phyloP scores from a whole-genome alignment of 2,113 vertebrate species.

The Tetrax tetrax region DNA sequence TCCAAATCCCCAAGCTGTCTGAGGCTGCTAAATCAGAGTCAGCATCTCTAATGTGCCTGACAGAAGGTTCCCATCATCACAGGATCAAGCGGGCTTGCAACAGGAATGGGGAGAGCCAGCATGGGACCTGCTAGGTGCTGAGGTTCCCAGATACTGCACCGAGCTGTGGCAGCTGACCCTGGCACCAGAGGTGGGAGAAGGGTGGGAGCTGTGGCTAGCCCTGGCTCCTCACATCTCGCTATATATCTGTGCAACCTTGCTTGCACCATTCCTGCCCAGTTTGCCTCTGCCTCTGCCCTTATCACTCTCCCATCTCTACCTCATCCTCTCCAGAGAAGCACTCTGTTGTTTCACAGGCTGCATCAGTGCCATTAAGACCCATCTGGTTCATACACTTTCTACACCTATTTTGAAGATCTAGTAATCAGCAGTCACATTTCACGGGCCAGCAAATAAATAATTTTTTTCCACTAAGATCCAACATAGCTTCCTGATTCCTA shows the following conservation, averaged over 20 bases:
- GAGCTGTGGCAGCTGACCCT: background rate
- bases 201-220: background rate
- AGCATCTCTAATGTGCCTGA: background rate
- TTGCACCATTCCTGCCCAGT: background rate
- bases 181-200: background rate
- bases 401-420: background rate
- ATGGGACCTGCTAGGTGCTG: rapidly evolving
- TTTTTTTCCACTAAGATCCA: background rate
- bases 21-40: background rate
- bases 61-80: background rate
- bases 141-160: rapidly evolving
- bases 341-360: background rate
- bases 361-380: background rate
- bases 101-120: rapidly evolving
- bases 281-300: background rate
- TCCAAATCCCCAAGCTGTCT: background rate
- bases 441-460: background rate
- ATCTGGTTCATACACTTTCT: background rate
- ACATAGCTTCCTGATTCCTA: background rate
- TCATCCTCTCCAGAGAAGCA: background rate
- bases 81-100: background rate
- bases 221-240: rapidly evolving
- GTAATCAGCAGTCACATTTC: background rate
- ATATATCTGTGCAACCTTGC: background rate
- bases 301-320: background rate